Conservation (phyloP, 2,888 invertebrate species). For the Thecocarcelia acutangulata region DNA sequence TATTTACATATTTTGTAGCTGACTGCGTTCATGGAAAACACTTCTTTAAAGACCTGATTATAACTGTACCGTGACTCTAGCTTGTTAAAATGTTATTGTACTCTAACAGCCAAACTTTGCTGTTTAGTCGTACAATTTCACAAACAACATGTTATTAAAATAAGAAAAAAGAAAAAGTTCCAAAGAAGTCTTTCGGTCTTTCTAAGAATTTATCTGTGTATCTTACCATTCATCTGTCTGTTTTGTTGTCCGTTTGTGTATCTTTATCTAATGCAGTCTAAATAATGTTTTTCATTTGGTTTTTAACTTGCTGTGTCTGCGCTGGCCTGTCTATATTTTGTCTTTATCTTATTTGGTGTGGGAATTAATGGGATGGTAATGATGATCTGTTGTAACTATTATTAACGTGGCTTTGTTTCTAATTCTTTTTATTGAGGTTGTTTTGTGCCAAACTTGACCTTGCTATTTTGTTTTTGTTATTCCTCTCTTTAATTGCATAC, state of each 20-base stretch:
- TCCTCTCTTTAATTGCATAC: conserved; percentile 53
- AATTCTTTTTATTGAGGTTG: conserved; percentile 16
- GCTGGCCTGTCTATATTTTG: conserved; percentile 9
- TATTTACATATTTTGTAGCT: no score
- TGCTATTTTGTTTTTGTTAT: conserved; percentile 19
- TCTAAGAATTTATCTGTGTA: conserved; percentile 15
- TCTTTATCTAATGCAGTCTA: conserved; percentile 33
- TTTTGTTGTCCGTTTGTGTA: conserved; percentile 1
- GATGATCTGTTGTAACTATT: conserved; percentile 40
- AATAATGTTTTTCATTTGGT: conserved; percentile 16
- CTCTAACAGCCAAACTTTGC: conserved; percentile 26
- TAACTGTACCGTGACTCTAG: conserved; percentile 61
- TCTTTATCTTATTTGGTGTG: conserved; percentile 63
- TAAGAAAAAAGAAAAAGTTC: conserved; percentile 17
- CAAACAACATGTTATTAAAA: conserved; percentile 46
- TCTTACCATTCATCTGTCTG: conserved; percentile 4
- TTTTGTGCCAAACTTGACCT: conserved; percentile 57
- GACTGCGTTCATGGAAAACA: no score
- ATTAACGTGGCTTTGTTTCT: conserved; percentile 45
- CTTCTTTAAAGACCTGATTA: conserved; percentile 4
- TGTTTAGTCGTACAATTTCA: conserved; percentile 9
- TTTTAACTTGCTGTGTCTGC: conserved; percentile 6
- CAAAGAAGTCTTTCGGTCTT: conserved; percentile 49
- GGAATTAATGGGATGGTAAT: conserved; percentile 66
- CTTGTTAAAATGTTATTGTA: conserved; percentile 61